Evolutionary conservation across 1,140 invertebrate species (phyloP).

Genomic region (Drosophila tsacasi): DNA sequence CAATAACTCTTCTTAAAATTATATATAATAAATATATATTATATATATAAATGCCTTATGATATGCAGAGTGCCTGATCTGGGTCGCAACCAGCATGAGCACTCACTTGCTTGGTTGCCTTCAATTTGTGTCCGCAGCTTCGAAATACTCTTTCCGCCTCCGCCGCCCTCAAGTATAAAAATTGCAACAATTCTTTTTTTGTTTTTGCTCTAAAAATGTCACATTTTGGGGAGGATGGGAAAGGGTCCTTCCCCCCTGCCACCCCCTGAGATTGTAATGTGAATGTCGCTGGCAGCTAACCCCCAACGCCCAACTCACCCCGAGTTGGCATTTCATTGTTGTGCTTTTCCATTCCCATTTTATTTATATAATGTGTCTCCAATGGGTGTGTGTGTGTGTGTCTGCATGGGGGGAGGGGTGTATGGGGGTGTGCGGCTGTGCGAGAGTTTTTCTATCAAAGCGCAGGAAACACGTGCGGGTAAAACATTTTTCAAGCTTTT

Average conservation of each 20-base stretch:
- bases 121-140: conserved; percentile 5
- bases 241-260: not conserved
- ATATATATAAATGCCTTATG: not conserved
- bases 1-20: not conserved
- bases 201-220: conserved; percentile 57
- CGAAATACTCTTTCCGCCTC: conserved; percentile 9
- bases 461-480: conserved; percentile 82
- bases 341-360: conserved; percentile 75
- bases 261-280: conserved; percentile 55
- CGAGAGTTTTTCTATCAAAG: conserved; percentile 71
- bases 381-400: conserved; percentile 45
- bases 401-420: conserved; percentile 22
- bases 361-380: conserved; percentile 80
- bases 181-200: conserved; percentile 51
- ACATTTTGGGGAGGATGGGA: conserved; percentile 10
- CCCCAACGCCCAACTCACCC: conserved; percentile 13
- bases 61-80: conserved; percentile 2
- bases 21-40: not conserved
- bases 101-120: conserved; percentile 3
- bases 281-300: conserved; percentile 65
- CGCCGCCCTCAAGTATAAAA: conserved; percentile 26
- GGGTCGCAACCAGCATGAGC: conserved; percentile 6
- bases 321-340: conserved; percentile 76
- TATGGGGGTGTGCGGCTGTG: conserved; percentile 27
- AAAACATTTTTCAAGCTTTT: conserved; percentile 84